Percentiles rank a stretch among this genome's conserved stretches.
phyloP scores from a whole-genome alignment of 2,888 invertebrate genomes.

The Cartodere bifasciata region DNA sequence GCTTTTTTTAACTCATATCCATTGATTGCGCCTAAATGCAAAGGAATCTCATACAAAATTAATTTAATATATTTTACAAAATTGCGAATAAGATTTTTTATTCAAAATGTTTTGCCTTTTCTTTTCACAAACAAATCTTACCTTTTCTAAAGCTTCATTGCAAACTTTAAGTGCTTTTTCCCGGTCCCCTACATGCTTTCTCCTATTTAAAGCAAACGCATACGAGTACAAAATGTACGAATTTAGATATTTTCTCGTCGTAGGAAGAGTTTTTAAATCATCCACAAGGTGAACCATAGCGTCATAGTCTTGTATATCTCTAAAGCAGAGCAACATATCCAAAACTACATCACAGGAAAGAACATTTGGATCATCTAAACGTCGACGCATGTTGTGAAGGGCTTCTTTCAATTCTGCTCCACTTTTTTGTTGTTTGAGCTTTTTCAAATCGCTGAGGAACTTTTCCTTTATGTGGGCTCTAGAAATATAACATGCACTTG shows the following conservation, averaged over 20 bases:
- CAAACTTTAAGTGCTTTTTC: constrained; percentile 89
- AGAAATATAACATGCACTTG: too few relatives aligned
- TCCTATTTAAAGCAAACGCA: constrained; percentile 92
- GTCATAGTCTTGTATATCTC: constrained; percentile 91
- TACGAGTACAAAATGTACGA: constrained; percentile 88
- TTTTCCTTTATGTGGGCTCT: constrained; percentile 96
- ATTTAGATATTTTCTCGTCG: constrained; percentile 75
- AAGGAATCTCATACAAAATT: too few relatives aligned
- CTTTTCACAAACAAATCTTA: constrained; percentile 12
- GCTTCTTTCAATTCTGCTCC: constrained; percentile 71
- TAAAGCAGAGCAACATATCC: constrained; percentile 83
- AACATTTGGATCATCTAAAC: constrained; percentile 94
- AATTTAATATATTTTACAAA: too few relatives aligned
- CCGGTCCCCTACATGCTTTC: constrained; percentile 88
- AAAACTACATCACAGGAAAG: constrained; percentile 92
- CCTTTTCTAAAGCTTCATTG: constrained; percentile 70
- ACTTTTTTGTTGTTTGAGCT: constrained; percentile 76
- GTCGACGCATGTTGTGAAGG: constrained; percentile 77
- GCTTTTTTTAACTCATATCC: too few relatives aligned
- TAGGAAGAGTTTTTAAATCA: constrained; percentile 81
- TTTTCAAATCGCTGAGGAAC: constrained; percentile 85
- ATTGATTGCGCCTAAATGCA: too few relatives aligned
- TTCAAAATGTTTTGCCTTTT: too few relatives aligned
- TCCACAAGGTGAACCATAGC: constrained; percentile 95
- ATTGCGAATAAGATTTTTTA: too few relatives aligned